phyloP scores from a whole-genome alignment of 2,113 vertebrate species.

The Psophia crepitans region DNA sequence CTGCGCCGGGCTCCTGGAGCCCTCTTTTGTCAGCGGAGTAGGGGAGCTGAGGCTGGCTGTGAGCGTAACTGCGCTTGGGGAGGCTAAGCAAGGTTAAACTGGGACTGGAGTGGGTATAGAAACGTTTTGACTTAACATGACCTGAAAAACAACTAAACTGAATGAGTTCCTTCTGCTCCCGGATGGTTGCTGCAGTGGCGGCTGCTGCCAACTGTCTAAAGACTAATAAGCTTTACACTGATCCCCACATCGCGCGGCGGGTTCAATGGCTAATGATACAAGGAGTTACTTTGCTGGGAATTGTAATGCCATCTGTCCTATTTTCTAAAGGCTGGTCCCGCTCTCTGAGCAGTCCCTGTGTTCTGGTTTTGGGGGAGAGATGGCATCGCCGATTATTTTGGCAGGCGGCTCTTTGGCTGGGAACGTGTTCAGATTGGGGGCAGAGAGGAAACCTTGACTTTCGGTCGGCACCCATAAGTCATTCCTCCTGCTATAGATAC shows the following conservation, averaged over 20 bases:
- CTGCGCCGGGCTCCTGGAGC: not conserved
- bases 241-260: constrained; percentile 29
- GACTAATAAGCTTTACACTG: constrained; percentile 62
- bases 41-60: not conserved
- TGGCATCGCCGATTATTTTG: constrained; percentile 8
- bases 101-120: not conserved
- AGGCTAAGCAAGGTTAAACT: not conserved
- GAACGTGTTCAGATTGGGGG: not conserved
- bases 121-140: constrained; percentile 50
- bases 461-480: not conserved
- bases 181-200: constrained; percentile 20
- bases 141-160: constrained; percentile 50
- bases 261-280: constrained; percentile 45
- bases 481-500: constrained; percentile 11
- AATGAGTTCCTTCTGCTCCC: constrained; percentile 38
- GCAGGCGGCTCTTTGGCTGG: not conserved
- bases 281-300: constrained; percentile 58
- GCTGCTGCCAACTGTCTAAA: constrained; percentile 52
- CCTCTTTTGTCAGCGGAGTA: not conserved
- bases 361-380: not conserved
- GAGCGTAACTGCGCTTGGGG: not conserved
- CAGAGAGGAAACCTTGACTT: constrained; percentile 46
- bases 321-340: constrained; percentile 23
- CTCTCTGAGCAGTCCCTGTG: not conserved
- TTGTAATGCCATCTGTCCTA: constrained; percentile 67